These are phyloP conservation scores for Netelia melanura DNA, from an alignment of 2,888 invertebrate species.

Conservation along the genomic window DNA sequence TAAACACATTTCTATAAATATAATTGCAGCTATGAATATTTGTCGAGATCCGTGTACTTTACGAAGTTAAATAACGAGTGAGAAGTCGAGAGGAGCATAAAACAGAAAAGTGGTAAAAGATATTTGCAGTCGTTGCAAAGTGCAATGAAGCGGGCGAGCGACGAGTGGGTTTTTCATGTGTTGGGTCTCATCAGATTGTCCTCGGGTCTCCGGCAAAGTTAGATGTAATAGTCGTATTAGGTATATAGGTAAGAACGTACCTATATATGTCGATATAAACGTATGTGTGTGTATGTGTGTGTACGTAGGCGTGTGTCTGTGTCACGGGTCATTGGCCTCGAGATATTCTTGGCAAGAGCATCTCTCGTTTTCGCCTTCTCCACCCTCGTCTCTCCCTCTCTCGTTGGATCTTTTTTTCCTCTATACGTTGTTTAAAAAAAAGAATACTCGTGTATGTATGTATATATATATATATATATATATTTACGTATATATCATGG, in stretches of 20 bases:
- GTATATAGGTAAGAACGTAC: constrained; percentile 64
- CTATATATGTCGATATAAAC: not conserved
- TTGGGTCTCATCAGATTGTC: constrained; percentile 44
- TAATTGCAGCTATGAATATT: not conserved
- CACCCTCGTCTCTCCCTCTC: constrained; percentile 57
- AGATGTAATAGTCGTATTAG: constrained; percentile 77
- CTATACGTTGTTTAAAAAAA: constrained; percentile 20
- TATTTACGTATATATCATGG: no score
- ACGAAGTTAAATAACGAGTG: constrained; percentile 15
- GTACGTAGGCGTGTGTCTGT: constrained; percentile 75
- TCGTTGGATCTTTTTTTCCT: constrained; percentile 31
- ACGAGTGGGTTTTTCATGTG: constrained; percentile 30
- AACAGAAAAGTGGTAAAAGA: constrained; percentile 13
- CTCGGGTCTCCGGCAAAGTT: constrained; percentile 66
- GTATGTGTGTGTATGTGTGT: not conserved
- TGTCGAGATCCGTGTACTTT: constrained; percentile 2
- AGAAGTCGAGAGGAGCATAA: not conserved
- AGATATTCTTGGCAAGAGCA: constrained; percentile 80
- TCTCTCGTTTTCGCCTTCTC: constrained; percentile 71
- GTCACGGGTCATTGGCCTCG: constrained; percentile 80
- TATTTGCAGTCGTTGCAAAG: constrained; percentile 51
- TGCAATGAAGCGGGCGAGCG: constrained; percentile 46
- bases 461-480: constrained; percentile 9
- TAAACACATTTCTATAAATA: not conserved
- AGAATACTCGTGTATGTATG: not conserved